Percentiles rank a stretch among this genome's conserved stretches.
These are phyloP conservation scores for Psilopogon haemacephalus DNA, from an alignment of 2,113 vertebrate species.

Conservation along the genomic window DNA sequence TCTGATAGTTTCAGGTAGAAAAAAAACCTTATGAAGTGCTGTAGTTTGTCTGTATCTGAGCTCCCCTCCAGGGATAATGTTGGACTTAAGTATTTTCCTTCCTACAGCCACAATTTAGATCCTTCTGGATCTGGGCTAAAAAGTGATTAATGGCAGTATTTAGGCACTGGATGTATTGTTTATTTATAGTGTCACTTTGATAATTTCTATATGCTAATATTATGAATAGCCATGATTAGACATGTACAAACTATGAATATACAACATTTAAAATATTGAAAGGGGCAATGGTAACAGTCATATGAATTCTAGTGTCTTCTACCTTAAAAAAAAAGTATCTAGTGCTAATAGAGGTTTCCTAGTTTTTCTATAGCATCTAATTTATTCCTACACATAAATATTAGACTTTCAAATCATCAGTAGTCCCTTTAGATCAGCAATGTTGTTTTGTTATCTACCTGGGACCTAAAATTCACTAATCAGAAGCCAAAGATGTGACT, in stretches of 20 bases:
- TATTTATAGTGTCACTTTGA: background rate
- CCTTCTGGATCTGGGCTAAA: background rate
- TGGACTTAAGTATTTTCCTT: background rate
- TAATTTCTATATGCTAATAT: background rate
- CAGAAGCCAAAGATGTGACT: background rate
- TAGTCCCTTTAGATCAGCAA: background rate
- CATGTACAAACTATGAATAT: background rate
- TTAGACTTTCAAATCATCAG: background rate
- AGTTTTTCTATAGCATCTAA: background rate
- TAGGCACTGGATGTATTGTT: background rate
- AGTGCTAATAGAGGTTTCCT: background rate
- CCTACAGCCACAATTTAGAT: background rate
- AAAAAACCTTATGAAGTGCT: background rate
- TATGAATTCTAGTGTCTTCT: background rate
- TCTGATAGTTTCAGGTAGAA: too few species aligned
- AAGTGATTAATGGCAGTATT: background rate
- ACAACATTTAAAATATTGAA: background rate
- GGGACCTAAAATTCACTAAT: background rate
- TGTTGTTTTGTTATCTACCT: background rate
- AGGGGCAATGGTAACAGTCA: background rate
- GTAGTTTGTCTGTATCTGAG: background rate
- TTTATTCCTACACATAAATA: background rate
- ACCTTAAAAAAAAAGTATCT: background rate
- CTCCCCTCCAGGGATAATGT: background rate
- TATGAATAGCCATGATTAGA: background rate